A percentile compares a stretch with the other conserved stretches of the same genome.
Evolutionary conservation across 2,797 vertebrate genomes (phyloP).

Genomic region (Tympanoctomys barrerae): DNA sequence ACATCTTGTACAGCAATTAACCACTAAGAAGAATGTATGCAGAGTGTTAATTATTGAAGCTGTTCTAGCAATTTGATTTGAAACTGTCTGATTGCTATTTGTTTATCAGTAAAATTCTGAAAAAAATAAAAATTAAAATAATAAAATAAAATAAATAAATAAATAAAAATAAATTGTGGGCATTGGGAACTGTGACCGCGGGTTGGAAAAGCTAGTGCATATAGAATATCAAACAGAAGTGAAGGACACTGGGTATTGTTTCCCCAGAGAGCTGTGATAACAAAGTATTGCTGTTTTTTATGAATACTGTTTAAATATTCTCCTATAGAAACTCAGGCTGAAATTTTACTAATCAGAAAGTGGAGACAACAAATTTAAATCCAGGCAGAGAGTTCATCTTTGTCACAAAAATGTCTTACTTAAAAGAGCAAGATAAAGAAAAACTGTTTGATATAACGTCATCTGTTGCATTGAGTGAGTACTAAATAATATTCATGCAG

Average conservation of each 20-base stretch:
- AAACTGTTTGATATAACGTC: background rate
- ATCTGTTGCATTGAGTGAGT: background rate
- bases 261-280: background rate
- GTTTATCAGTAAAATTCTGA: too few relatives aligned
- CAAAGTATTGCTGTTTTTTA: background rate
- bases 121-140: too few relatives aligned
- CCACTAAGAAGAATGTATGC: too few relatives aligned
- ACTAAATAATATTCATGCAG: background rate
- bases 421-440: constrained; percentile 15
- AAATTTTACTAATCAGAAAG: background rate
- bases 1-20: too few relatives aligned
- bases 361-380: background rate
- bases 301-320: background rate
- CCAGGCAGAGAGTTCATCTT: background rate
- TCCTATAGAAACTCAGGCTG: background rate
- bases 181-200: background rate
- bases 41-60: too few relatives aligned
- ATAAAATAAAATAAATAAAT: too few relatives aligned
- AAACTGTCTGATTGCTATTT: too few relatives aligned
- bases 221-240: background rate
- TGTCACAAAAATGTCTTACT: background rate
- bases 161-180: background rate
- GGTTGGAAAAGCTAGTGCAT: background rate
- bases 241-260: background rate
- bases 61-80: too few relatives aligned